phyloP scores from a whole-genome alignment of 2,797 vertebrate species.

The Pachyuromys duprasi region DNA sequence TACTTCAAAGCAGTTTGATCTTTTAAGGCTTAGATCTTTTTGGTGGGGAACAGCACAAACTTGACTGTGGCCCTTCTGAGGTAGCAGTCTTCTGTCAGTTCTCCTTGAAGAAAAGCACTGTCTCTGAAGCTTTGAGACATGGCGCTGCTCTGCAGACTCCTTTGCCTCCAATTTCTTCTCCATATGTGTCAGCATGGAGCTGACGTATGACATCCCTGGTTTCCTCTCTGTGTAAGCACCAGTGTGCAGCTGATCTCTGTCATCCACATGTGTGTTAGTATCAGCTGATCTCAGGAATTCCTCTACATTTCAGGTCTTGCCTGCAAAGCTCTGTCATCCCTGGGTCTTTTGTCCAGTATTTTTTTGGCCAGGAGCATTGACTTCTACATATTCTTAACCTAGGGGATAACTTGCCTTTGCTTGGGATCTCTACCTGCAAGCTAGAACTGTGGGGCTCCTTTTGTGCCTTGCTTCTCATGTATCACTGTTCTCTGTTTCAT shows the following conservation, averaged over 20 bases:
- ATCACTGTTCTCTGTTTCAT: background rate
- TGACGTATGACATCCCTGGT: background rate
- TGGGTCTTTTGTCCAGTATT: background rate
- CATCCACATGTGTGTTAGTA: background rate
- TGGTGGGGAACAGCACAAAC: background rate
- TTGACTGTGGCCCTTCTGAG: background rate
- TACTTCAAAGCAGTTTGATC: background rate
- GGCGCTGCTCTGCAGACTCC: background rate
- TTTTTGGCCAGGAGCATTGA: background rate
- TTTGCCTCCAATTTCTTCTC: background rate
- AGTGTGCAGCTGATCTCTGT: too few relatives aligned
- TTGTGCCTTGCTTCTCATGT: background rate
- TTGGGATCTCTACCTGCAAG: background rate
- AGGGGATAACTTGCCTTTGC: background rate
- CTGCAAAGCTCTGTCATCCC: background rate
- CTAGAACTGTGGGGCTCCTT: background rate
- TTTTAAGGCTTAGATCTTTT: background rate
- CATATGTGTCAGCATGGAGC: background rate
- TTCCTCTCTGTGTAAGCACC: too few relatives aligned
- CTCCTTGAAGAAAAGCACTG: background rate
- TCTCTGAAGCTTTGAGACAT: background rate
- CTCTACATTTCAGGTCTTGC: background rate
- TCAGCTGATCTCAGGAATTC: background rate
- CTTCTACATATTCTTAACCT: background rate
- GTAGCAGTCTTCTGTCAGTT: background rate